Conservation (phyloP, 2,113 vertebrate genomes). For the Xiphorhynchus elegans region DNA sequence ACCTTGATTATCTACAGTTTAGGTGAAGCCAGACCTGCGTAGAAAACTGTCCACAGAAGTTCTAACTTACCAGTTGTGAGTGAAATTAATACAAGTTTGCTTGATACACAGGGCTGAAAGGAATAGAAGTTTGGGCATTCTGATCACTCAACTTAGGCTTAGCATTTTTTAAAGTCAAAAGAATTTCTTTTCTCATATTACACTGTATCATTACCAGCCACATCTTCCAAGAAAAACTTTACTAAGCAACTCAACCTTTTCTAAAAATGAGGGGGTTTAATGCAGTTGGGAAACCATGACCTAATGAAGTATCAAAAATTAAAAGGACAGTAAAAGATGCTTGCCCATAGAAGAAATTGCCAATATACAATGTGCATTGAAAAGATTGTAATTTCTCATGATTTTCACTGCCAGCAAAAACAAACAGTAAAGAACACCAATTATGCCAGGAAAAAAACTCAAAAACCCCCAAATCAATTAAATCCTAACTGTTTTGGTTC, state of each 20-base stretch:
- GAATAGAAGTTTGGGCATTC: neutral
- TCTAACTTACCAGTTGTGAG: neutral
- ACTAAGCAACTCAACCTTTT: neutral
- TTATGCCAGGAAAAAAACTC: neutral
- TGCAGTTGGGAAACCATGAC: neutral
- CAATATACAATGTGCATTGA: neutral
- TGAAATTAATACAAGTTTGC: neutral
- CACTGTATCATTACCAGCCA: neutral
- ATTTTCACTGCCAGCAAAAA: neutral
- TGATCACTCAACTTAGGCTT: neutral
- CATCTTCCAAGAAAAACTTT: conserved; percentile 23
- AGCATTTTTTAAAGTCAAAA: neutral
- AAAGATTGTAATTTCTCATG: neutral
- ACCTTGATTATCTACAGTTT: neutral
- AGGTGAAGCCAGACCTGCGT: neutral
- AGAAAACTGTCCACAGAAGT: neutral
- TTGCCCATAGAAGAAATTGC: neutral
- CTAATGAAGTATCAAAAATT: neutral
- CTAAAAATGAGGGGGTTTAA: neutral
- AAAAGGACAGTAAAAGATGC: neutral
- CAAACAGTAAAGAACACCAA: neutral
- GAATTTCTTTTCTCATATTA: conserved; percentile 28
- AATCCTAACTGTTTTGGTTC: neutral
- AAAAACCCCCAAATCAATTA: neutral
- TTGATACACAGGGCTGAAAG: neutral